A percentile compares a stretch with the other conserved stretches of the same genome.
Conservation (phyloP, 2,113 vertebrate species). For the Oenanthe melanoleuca region DNA sequence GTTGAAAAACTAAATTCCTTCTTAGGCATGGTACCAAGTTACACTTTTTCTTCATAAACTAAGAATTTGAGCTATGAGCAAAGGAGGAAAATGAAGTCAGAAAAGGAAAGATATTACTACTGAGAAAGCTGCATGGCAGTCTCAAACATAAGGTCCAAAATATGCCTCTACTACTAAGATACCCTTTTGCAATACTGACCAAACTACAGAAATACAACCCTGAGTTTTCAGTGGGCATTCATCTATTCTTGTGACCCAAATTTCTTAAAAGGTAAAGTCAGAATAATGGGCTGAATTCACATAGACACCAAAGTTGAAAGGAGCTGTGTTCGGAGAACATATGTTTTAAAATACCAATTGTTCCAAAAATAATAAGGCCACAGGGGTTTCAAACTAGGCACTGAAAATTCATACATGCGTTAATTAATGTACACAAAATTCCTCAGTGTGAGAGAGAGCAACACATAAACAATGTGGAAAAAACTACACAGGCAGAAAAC, state of each 20-base stretch:
- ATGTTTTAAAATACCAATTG: neutral
- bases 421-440: neutral
- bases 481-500: neutral
- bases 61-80: neutral
- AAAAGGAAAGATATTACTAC: neutral
- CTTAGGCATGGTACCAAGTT: neutral
- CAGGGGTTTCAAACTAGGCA: neutral
- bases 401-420: neutral
- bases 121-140: neutral
- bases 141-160: neutral
- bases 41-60: neutral
- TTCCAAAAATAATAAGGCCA: conserved; percentile 27
- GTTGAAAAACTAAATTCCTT: neutral
- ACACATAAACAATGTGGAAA: neutral
- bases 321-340: neutral
- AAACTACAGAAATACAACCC: neutral
- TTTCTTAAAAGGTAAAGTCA: neutral
- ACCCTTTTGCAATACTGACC: neutral
- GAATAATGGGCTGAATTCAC: neutral
- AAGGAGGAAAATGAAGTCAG: neutral
- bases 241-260: neutral
- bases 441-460: neutral
- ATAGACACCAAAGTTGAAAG: neutral
- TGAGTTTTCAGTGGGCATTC: neutral
- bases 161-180: neutral